Conservation (phyloP, 2,888 invertebrate genomes). For the Augiades crinisus region DNA sequence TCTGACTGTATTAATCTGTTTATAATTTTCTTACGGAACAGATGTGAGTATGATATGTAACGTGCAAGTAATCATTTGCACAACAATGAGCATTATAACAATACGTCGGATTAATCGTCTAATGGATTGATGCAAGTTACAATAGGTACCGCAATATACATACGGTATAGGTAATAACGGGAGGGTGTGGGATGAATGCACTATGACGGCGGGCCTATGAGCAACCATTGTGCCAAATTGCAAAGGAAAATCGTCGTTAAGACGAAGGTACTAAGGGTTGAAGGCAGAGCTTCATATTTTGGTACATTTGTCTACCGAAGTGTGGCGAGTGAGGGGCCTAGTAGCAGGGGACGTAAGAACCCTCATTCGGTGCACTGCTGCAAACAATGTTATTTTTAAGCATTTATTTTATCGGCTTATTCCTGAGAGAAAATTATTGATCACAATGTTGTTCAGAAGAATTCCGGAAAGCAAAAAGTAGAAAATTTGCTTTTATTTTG, state of each 20-base stretch:
- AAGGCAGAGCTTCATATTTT: slow-evolving; percentile 38
- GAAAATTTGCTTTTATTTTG: not conserved
- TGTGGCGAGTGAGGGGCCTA: slow-evolving; percentile 65
- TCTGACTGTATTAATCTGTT: not conserved
- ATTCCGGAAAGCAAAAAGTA: too few relatives aligned
- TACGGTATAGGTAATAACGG: slow-evolving; percentile 70
- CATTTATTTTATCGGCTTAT: slow-evolving; percentile 56
- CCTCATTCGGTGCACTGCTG: slow-evolving; percentile 54
- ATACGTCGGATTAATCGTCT: slow-evolving; percentile 67
- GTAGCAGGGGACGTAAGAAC: slow-evolving; percentile 60
- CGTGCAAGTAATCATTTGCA: slow-evolving; percentile 36
- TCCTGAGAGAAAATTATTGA: slow-evolving; percentile 26
- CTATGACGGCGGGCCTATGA: slow-evolving; percentile 51
- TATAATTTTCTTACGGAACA: slow-evolving; percentile 2
- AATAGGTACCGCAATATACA: slow-evolving; percentile 72
- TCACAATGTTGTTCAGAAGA: too few relatives aligned
- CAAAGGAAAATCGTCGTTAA: slow-evolving; percentile 48
- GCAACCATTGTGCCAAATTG: slow-evolving; percentile 30
- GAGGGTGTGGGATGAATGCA: slow-evolving; percentile 74
- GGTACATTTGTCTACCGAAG: slow-evolving; percentile 59
- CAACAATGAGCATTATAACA: slow-evolving; percentile 48
- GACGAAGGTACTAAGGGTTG: slow-evolving; percentile 39
- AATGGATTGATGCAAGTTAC: slow-evolving; percentile 71
- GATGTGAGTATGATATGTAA: slow-evolving; percentile 35
- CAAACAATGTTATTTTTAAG: slow-evolving; percentile 54